Percentiles rank a stretch among this genome's conserved stretches.
Conservation (phyloP, 2,113 vertebrate species). For the Lutjanus erythropterus region DNA sequence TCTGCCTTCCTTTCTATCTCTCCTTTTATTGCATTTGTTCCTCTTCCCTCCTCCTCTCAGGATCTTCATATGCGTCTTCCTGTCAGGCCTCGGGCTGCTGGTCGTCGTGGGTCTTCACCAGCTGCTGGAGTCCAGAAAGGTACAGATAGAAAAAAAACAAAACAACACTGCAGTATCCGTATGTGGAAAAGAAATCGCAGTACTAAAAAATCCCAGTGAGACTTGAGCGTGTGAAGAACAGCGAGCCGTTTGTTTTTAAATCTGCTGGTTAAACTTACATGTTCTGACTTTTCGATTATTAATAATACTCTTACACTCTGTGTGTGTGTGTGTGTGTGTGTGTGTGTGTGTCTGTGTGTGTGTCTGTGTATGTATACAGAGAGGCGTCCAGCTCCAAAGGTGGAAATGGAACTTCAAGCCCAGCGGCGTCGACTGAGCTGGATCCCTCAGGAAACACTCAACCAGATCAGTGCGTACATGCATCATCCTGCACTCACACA, state of each 20-base stretch:
- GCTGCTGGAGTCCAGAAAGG: slow-evolving; percentile 97
- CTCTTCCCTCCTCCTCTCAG: slow-evolving; percentile 77
- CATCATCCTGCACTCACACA: not conserved
- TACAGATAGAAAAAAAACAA: slow-evolving; percentile 48
- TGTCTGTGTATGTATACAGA: slow-evolving; percentile 79
- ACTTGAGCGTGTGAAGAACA: no score
- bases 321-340: not conserved
- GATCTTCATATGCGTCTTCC: slow-evolving; percentile 99
- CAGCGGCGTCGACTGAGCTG: slow-evolving; percentile 98
- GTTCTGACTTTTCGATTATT: no score
- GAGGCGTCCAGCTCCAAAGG: slow-evolving; percentile 93
- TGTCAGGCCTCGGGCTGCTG: slow-evolving; percentile 93
- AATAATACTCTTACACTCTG: not conserved
- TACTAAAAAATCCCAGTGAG: no score
- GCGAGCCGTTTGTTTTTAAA: no score
- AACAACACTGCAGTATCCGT: no score
- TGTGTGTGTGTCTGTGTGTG: not conserved
- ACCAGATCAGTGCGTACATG: slow-evolving; percentile 97
- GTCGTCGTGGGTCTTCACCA: slow-evolving; percentile 95
- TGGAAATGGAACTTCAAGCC: slow-evolving; percentile 96
- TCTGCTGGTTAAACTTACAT: no score
- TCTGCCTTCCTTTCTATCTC: not conserved
- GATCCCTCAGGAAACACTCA: slow-evolving; percentile 98
- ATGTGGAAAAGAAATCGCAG: no score
- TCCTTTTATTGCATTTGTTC: not conserved